phyloP scores from a whole-genome alignment of 2,888 invertebrate species.

The Oscheius onirici region DNA sequence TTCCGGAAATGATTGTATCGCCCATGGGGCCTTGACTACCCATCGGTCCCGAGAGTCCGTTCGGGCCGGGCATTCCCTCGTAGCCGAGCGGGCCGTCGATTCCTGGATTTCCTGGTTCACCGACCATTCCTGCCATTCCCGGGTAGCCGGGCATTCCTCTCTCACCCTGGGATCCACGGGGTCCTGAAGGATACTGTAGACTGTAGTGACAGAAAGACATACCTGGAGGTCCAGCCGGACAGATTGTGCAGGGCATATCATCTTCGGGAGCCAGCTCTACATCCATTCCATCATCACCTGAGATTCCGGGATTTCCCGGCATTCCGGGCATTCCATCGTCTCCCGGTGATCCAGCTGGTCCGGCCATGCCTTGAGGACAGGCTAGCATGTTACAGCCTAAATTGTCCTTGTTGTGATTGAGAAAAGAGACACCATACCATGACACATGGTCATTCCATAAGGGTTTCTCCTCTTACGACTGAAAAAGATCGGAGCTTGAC shows the following conservation, averaged over 20 bases:
- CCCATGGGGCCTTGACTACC: slow-evolving; percentile 61
- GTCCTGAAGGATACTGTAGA: neutral
- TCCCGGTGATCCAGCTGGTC: slow-evolving; percentile 67
- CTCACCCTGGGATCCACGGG: slow-evolving; percentile 69
- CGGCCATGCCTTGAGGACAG: slow-evolving; percentile 70
- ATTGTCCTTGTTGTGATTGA: neutral
- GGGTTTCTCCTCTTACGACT: slow-evolving; percentile 29
- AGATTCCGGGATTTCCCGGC: slow-evolving; percentile 48
- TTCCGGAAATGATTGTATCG: slow-evolving; percentile 63
- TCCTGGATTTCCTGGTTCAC: slow-evolving; percentile 64
- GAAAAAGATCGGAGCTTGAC: slow-evolving; percentile 17
- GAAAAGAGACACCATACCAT: neutral
- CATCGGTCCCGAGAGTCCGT: slow-evolving; percentile 41
- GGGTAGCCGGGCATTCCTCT: slow-evolving; percentile 64
- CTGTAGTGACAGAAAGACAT: too few relatives aligned
- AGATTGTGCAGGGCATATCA: slow-evolving; percentile 70
- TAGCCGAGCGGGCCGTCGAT: slow-evolving; percentile 51
- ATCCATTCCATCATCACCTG: slow-evolving; percentile 69
- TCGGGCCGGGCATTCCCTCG: slow-evolving; percentile 55
- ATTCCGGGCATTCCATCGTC: slow-evolving; percentile 67
- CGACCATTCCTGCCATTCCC: slow-evolving; percentile 58
- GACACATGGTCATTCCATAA: slow-evolving; percentile 28
- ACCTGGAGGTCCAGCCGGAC: slow-evolving; percentile 66
- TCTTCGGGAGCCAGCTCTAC: slow-evolving; percentile 68
- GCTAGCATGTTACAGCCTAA: slow-evolving; percentile 64